These are phyloP conservation scores for Lipophrys pholis DNA, from an alignment of 2,113 vertebrate species.

Conservation along the genomic window DNA sequence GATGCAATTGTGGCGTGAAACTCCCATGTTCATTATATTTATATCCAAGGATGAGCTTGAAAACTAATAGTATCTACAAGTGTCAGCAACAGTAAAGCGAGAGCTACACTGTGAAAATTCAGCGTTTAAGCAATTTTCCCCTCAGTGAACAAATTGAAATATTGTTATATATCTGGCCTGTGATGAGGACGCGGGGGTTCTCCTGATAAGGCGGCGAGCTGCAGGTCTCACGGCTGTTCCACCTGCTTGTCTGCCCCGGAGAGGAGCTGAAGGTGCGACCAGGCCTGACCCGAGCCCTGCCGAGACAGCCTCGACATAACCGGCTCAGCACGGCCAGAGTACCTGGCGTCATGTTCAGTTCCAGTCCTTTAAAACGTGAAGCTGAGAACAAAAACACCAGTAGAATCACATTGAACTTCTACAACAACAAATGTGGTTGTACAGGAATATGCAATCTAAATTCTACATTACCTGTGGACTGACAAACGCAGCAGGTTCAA, in stretches of 20 bases:
- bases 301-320: constrained; percentile 58
- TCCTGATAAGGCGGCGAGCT: constrained; percentile 47
- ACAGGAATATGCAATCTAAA: background rate
- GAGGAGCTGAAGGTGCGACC: constrained; percentile 58
- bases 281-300: constrained; percentile 20
- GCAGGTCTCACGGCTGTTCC: constrained; percentile 59
- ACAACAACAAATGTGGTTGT: background rate
- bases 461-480: constrained; percentile 60
- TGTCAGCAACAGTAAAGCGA: constrained; percentile 11
- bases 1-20: background rate
- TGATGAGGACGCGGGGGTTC: constrained; percentile 82
- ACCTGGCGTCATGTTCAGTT: constrained; percentile 63
- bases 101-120: constrained; percentile 13
- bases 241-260: constrained; percentile 71
- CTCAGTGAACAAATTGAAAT: constrained; percentile 6
- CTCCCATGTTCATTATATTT: background rate
- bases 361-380: constrained; percentile 30
- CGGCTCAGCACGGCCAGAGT: constrained; percentile 38
- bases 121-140: constrained; percentile 7
- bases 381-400: background rate
- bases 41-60: background rate
- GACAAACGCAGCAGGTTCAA: constrained; percentile 31
- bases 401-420: background rate
- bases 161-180: constrained; percentile 62
- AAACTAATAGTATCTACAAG: background rate